Conservation (phyloP, 2,797 vertebrate species). For the Macroramphosus scolopax region DNA sequence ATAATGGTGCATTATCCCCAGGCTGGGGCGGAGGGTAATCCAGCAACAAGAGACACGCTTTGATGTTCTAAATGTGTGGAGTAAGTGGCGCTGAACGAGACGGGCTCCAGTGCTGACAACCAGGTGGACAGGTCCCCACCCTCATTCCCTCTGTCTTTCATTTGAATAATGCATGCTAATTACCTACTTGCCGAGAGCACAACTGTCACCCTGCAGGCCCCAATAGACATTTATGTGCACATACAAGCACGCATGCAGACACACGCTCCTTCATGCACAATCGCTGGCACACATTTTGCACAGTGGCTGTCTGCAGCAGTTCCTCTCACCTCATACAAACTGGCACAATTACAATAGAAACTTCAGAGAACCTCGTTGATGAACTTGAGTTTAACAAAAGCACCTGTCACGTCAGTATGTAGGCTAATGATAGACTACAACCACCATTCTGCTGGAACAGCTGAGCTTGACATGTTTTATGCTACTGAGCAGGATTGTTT, state of each 20-base stretch:
- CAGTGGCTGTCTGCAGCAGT: conserved; percentile 39
- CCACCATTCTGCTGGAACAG: conserved; percentile 39
- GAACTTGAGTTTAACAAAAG: conserved; percentile 69
- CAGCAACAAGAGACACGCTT: conserved; percentile 57
- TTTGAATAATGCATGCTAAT: conserved; percentile 84
- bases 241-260: conserved; percentile 24
- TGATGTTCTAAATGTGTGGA: conserved; percentile 61
- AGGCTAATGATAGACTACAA: conserved; percentile 68
- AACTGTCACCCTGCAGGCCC: conserved; percentile 69
- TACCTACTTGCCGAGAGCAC: conserved; percentile 75
- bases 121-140: conserved; percentile 75
- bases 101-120: conserved; percentile 65
- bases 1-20: conserved; percentile 40
- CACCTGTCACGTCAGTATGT: conserved; percentile 58
- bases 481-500: conserved; percentile 26
- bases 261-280: conserved; percentile 10
- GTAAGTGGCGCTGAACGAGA: conserved; percentile 68
- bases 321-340: conserved; percentile 46
- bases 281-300: conserved; percentile 4
- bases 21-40: conserved; percentile 46
- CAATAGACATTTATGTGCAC: conserved; percentile 52
- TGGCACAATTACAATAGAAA: conserved; percentile 63
- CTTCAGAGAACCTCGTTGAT: conserved; percentile 55
- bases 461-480: conserved; percentile 47
- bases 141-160: conserved; percentile 71